A percentile compares a stretch with the other conserved stretches of the same genome.
phyloP scores from a whole-genome alignment of 2,888 invertebrate genomes.

The Pteria penguin region DNA sequence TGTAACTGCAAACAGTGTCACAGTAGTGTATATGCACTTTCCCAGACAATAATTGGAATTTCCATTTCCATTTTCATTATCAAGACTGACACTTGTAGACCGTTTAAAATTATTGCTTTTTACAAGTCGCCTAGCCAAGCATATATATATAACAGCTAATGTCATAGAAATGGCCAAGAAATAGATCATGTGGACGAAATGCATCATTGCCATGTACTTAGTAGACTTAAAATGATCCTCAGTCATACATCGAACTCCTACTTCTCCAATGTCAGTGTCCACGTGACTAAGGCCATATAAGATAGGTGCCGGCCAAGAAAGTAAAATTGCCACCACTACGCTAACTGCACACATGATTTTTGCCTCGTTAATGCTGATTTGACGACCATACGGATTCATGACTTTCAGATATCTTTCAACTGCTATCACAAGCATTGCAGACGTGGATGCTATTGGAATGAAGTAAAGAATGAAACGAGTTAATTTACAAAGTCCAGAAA shows the following conservation, averaged over 20 bases:
- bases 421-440: constrained; percentile 62
- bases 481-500: constrained; percentile 58
- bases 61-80: neutral
- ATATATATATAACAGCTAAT: constrained; percentile 21
- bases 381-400: constrained; percentile 49
- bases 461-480: constrained; percentile 59
- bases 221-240: constrained; percentile 25
- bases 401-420: constrained; percentile 57
- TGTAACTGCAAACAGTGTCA: constrained; percentile 33
- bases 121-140: constrained; percentile 23
- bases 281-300: constrained; percentile 30
- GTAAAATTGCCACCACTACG: constrained; percentile 26
- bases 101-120: constrained; percentile 7
- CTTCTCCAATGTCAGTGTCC: constrained; percentile 29
- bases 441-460: constrained; percentile 53
- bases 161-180: constrained; percentile 28
- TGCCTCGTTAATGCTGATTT: constrained; percentile 51
- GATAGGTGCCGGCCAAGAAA: constrained; percentile 52
- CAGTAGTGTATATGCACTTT: constrained; percentile 20
- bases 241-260: constrained; percentile 29
- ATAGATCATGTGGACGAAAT: constrained; percentile 16
- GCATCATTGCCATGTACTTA: constrained; percentile 15
- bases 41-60: neutral
- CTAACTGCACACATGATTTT: constrained; percentile 46
- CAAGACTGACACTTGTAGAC: neutral